Base-by-base conservation (phyloP, 2,797 vertebrate species). In the Falco naumanni region DNA sequence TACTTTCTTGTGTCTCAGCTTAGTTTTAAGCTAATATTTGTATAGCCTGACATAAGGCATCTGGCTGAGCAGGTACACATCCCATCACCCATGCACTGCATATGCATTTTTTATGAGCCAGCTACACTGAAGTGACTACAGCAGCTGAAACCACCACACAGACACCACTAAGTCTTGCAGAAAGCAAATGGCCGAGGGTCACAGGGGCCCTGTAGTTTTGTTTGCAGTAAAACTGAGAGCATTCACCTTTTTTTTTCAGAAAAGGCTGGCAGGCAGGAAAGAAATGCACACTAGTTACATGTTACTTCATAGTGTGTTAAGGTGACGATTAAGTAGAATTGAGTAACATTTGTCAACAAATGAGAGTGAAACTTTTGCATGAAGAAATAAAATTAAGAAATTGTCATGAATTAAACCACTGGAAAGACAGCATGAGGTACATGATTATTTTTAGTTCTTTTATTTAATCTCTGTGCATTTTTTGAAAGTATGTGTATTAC, bases 261-360 rank as follows among this genome's bases (percentile, higher is more conserved):
- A 88, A 68, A 70, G 68, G 24, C 77, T 92, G 84, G n/a, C 59
- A 63, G 53, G 39, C 70, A 60, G 70, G 37, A 48, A 78, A 91
- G 63, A 64, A 71, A 19, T 3, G 25, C 29, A 22, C 19, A 6
- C 63, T 78, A 24, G 76, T 81, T 89, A 64, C 51, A 82, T 14
- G 77, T 97, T 95, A 90, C 85, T 65, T 93, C 76, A 84, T 26
- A 66, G 77, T 90, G 83, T 89, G 74, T 87, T 93, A 74, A 85
- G 71, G 84, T 94, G 77, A 94, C 93, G 95, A 92, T 93, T 87
- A 96, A 68, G 78, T 50, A 88, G 90, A 87, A 79, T 95, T 97
- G 92, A 60, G 94, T 90, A 97, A 97, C 69, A 11, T 87, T 63
- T 84, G 95, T 96, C 81, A 96, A 96, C 84, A 97, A 93, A 92